Base-by-base conservation (phyloP, 1,140 invertebrate species). In the Brachionus sp. region DNA sequence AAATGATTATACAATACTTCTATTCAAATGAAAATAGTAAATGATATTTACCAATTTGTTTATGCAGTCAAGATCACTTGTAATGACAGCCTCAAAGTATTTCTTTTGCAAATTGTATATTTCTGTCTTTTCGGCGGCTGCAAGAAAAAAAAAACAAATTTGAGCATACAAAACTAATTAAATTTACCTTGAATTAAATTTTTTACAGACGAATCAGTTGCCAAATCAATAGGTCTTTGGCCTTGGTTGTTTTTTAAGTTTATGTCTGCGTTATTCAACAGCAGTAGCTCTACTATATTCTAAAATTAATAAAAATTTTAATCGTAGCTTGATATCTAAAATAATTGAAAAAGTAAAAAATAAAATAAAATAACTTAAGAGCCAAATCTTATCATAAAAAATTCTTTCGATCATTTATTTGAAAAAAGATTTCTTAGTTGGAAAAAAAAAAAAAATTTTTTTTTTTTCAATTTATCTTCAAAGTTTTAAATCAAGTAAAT, bases 181-280 rank as follows among this genome's bases (percentile, higher is more conserved):
- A 19, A 77, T 9, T 35, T 85, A 90, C 89, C 89, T 86, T 90
- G 89, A 29, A 93, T 85, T 57, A 93, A 86, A 57, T 90, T 87
- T 35, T 88, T 88, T 3, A 93, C 91, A 62, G 92, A 90, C 33
- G 87, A 86, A 44, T 89, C 89, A 82, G 91, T 90, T 44, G 91
- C 89, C 44, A 92, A 88, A 84, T 92, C 90, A 70, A 88, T 88
- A 0, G 92, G 88, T 2, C 89, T 90, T 50, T 90, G 89, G 7
- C 92, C 92, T 84, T 92, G 91, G 12, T 91, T 90, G 85, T 92
- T 92, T 85, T 91, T 90, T 42, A 91, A 87, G 53, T 85, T 86
- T 10, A 90, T 88, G 85, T 90, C 87, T 44, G 90, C 90, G 83
- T 87, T 86, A 85, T 89, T 85, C 64, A 88, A 84, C 19, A 91